Conservation (phyloP, 2,888 invertebrate species). For the Amblyjoppa proteus region DNA sequence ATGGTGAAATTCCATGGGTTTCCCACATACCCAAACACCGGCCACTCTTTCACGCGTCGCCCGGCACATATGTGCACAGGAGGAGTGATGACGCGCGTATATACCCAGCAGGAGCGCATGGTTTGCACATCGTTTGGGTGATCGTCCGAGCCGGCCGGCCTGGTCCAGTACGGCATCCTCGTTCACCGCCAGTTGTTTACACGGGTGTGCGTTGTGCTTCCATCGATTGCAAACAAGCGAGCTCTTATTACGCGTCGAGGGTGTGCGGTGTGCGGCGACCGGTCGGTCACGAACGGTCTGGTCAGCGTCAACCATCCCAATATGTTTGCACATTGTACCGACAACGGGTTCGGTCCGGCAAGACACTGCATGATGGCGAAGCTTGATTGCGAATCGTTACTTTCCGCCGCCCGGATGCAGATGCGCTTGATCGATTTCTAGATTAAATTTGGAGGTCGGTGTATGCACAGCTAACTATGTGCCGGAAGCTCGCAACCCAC, state of each 20-base stretch:
- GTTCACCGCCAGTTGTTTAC: constrained; percentile 49
- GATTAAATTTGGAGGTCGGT: constrained; percentile 9
- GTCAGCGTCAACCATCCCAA: constrained; percentile 33
- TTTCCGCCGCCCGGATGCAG: not conserved
- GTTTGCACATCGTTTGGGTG: constrained; percentile 60
- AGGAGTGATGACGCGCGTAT: constrained; percentile 9
- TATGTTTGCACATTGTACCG: constrained; percentile 50
- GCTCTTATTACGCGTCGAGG: constrained; percentile 47
- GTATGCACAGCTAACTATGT: not conserved
- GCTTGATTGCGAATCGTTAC: constrained; percentile 48
- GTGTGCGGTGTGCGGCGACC: constrained; percentile 8
- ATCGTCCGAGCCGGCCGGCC: constrained; percentile 23
- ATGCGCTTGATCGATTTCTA: constrained; percentile 20
- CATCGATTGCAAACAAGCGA: constrained; percentile 50
- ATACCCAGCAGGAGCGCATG: not conserved
- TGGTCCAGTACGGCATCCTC: constrained; percentile 31
- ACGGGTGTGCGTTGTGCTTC: constrained; percentile 37
- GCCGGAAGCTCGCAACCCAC: too few species aligned
- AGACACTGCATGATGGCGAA: not conserved
- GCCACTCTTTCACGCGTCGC: not conserved
- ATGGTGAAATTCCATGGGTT: constrained; percentile 9
- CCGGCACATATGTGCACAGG: constrained; percentile 11
- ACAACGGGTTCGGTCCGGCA: not conserved
- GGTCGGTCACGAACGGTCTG: constrained; percentile 14
- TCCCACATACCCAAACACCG: not conserved